Evolutionary conservation across 1,140 invertebrate genomes (phyloP), one percentile per base, ranked within the genome.

Genomic region (Zaprionus davidi): DNA sequence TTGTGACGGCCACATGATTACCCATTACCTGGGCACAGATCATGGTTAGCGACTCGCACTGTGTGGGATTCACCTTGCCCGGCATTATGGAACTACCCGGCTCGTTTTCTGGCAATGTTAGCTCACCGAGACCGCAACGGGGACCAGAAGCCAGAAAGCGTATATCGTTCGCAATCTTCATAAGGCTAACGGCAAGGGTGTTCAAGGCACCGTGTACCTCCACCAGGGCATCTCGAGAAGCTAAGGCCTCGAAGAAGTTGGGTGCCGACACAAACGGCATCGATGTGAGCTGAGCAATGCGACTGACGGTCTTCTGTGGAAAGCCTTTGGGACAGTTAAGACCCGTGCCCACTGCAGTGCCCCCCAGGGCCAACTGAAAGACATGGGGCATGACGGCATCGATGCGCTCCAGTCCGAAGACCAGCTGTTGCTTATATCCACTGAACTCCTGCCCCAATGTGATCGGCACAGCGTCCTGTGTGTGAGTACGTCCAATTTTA

Each of bases 41-140:
- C 99, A 99, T 99, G 1, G 99, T 99, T n/a, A 99, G 94, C 0
- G 99, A 96, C 93, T 99, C 99, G 93, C 98, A 99, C 92, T 99
- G 99, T 0, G 99, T 99, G 41, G 99, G 99, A 93, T 99, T 99
- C 4, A 99, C 98, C 94, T 99, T 99, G 28, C 98, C 99, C 51
- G 99, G 99, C 99, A 99, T 99, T 77, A 99, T 99, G 9, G 98
- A 99, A 84, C 97, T 98, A 12, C 99, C 99, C 2, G 99, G 98
- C 93, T 99, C 99, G 93, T 99, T 99, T 94, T 99, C 99, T 0
- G 99, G 99, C 31, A 99, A 93, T 24, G 94, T 94, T 0, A 99
- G 93, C 94, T 99, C 99, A 24, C 97, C 99, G 1, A 99, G 93
- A 5, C 99, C 99, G 93, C 98, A 99, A 46, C 99, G 95, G 0